Conservation (phyloP, 1,140 invertebrate species). For the Aphis craccivora region DNA sequence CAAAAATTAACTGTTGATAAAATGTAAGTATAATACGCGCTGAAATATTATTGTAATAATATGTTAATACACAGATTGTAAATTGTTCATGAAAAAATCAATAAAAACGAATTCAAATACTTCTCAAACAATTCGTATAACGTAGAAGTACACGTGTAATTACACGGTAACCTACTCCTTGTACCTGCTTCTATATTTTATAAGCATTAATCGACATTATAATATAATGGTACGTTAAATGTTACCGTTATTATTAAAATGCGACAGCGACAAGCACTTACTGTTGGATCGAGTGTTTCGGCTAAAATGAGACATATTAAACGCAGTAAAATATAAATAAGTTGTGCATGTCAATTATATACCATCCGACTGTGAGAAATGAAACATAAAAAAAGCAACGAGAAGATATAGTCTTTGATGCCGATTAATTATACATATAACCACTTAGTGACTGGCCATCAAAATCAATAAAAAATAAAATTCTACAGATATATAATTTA, state of each 20-base stretch:
- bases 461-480: neutral
- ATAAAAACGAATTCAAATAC: neutral
- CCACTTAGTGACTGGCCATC: neutral
- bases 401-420: neutral
- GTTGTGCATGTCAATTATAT: neutral
- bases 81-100: neutral
- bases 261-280: neutral
- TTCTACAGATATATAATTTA: neutral
- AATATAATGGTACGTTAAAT: neutral
- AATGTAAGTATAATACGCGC: neutral
- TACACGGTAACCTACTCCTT: neutral
- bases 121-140: neutral
- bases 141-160: neutral
- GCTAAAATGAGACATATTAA: neutral
- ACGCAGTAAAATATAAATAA: neutral
- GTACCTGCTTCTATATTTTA: neutral
- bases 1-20: neutral
- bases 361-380: neutral
- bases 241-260: neutral
- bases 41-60: neutral
- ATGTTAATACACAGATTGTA: neutral
- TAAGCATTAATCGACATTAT: neutral
- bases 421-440: neutral
- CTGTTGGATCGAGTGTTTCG: neutral
- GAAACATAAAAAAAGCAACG: neutral